These are phyloP conservation scores for Cephus pulcher DNA, from an alignment of 2,888 invertebrate genomes.

Conservation along the genomic window DNA sequence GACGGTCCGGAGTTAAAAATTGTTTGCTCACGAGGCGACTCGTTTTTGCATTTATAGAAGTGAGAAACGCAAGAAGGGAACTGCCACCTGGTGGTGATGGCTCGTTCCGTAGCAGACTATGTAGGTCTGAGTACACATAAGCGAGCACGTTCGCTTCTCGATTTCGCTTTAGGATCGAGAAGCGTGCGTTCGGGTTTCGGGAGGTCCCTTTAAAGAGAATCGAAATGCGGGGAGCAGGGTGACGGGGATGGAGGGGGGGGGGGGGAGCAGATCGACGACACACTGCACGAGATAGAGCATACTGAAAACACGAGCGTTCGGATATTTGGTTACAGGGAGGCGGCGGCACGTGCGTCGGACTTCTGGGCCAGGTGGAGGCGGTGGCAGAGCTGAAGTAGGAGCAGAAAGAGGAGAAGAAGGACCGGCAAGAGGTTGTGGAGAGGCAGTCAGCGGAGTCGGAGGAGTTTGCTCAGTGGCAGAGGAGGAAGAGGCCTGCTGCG, in stretches of 20 bases:
- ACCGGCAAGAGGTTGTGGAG: slow-evolving; percentile 7
- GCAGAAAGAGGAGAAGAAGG: slow-evolving; percentile 13
- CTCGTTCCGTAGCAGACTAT: background rate
- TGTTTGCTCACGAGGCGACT: background rate
- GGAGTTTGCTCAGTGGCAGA: slow-evolving; percentile 19
- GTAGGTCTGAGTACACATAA: background rate
- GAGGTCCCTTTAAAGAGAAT: background rate
- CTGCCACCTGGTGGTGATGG: background rate
- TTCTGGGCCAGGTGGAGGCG: slow-evolving; percentile 49
- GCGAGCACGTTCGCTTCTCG: background rate
- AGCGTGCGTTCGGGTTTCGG: background rate
- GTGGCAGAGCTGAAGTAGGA: slow-evolving; percentile 37
- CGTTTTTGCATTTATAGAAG: background rate
- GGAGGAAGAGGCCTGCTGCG: slow-evolving; percentile 37
- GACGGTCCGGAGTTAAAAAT: background rate
- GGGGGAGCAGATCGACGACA: slow-evolving; percentile 15
- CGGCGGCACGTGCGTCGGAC: slow-evolving; percentile 64
- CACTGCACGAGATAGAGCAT: slow-evolving; percentile 30
- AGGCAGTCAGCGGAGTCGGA: background rate
- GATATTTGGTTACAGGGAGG: slow-evolving; percentile 64
- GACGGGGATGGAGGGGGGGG: background rate
- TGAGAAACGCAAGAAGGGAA: background rate
- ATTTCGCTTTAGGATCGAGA: background rate
- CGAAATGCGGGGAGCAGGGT: background rate
- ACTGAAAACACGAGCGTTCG: slow-evolving; percentile 27